phyloP scores from a whole-genome alignment of 1,140 invertebrate species.

The Halictus rubicundus region DNA sequence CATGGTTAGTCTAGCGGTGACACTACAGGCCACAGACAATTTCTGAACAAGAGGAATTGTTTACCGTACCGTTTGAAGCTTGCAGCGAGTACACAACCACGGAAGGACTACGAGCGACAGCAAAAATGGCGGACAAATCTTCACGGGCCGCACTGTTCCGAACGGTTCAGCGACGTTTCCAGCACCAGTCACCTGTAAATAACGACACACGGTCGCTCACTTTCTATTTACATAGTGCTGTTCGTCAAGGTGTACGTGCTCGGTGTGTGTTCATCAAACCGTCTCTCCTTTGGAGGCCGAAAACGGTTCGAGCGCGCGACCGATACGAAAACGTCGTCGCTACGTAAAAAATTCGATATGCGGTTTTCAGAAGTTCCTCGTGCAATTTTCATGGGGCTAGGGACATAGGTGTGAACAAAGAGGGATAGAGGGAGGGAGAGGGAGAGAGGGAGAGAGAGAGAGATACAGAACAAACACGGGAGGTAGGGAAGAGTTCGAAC shows the following conservation, averaged over 20 bases:
- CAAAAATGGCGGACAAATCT: not conserved
- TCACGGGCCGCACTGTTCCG: no score
- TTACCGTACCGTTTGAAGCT: no score
- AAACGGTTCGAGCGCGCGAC: constrained; percentile 34
- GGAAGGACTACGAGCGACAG: no score
- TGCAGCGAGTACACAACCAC: no score
- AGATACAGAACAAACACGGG: not conserved
- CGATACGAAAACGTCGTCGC: constrained; percentile 27
- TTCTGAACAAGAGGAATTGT: no score
- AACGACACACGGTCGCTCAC: not conserved
- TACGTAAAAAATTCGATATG: constrained; percentile 69
- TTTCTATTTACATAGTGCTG: not conserved
- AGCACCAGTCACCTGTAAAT: not conserved
- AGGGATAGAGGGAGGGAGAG: not conserved
- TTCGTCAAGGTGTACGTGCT: no score
- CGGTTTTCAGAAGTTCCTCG: constrained; percentile 63
- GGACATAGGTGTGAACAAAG: constrained; percentile 49
- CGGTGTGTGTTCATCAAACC: not conserved
- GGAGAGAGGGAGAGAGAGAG: not conserved
- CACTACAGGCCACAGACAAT: no score
- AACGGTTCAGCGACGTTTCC: not conserved
- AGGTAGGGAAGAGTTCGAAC: constrained; percentile 18
- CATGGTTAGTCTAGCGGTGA: no score
- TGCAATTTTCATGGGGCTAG: constrained; percentile 54
- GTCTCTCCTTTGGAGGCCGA: constrained; percentile 32